These are phyloP conservation scores for Mycteria americana DNA, from an alignment of 2,797 vertebrate species.

Conservation along the genomic window DNA sequence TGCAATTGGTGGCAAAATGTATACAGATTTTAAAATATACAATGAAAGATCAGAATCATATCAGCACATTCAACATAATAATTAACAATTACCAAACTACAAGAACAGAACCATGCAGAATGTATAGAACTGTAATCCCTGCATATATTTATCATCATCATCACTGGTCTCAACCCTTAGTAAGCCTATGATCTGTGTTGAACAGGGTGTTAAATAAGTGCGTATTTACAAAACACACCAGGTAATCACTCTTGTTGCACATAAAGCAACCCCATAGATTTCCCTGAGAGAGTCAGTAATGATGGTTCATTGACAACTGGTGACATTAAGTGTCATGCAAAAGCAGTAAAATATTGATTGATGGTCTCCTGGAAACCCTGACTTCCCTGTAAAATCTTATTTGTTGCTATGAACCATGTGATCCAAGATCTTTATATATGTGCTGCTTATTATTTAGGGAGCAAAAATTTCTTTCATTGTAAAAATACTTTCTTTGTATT, in stretches of 20 bases:
- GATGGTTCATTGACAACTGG: not conserved
- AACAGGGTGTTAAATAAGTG: not conserved
- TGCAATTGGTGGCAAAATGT: not conserved
- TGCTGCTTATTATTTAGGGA: not conserved
- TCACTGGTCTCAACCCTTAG: not conserved
- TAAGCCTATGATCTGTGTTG: not conserved
- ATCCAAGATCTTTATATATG: not conserved
- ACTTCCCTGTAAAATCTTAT: not conserved
- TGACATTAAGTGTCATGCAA: not conserved
- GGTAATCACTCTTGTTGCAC: not conserved
- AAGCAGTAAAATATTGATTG: not conserved
- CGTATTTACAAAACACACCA: not conserved
- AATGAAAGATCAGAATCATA: not conserved
- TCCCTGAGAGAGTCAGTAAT: not conserved
- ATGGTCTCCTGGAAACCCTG: not conserved
- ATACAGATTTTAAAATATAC: not conserved
- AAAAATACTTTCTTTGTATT: not conserved
- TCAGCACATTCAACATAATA: not conserved
- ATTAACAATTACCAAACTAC: not conserved
- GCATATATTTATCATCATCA: not conserved
- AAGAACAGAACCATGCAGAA: not conserved
- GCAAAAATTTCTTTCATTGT: not conserved
- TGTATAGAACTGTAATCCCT: not conserved
- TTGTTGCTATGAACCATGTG: not conserved
- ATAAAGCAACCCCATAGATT: not conserved